Evolutionary conservation across 2,888 invertebrate genomes (phyloP).

Genomic region (Phalera bucephala): DNA sequence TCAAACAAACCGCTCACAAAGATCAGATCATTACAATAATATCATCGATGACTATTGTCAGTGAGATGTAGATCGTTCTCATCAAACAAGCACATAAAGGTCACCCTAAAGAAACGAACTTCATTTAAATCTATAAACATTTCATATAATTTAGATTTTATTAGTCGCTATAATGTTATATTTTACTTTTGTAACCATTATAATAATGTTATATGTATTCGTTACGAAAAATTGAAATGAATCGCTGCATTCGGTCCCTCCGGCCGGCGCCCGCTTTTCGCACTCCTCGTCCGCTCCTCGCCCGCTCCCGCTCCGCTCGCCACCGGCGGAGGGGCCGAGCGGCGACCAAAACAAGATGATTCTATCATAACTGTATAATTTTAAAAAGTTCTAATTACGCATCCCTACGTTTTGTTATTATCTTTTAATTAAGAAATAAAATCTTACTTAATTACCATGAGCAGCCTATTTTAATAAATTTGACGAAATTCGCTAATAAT

Average conservation of each 20-base stretch:
- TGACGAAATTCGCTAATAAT: constrained; percentile 79
- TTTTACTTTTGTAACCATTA: constrained; percentile 82
- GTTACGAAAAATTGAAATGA: constrained; percentile 77
- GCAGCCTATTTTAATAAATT: constrained; percentile 82
- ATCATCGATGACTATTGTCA: constrained; percentile 72
- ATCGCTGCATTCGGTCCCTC: constrained; percentile 56
- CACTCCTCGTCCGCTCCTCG: constrained; percentile 5
- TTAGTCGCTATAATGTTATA: constrained; percentile 82
- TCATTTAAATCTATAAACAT: constrained; percentile 82
- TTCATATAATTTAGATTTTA: constrained; percentile 83
- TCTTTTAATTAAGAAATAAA: constrained; percentile 82
- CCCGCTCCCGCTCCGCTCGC: constrained; percentile 35
- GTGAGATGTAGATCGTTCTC: constrained; percentile 65
- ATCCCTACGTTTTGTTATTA: constrained; percentile 82
- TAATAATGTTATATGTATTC: constrained; percentile 82
- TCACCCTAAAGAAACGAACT: constrained; percentile 78
- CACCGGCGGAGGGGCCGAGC: constrained; percentile 48
- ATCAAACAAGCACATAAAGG: constrained; percentile 73
- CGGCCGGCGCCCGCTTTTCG: constrained; percentile 14
- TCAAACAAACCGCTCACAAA: constrained; percentile 73
- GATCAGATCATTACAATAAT: constrained; percentile 68
- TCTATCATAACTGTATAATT: constrained; percentile 82
- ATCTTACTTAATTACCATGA: constrained; percentile 81
- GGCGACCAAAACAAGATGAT: constrained; percentile 67
- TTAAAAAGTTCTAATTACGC: constrained; percentile 83